A percentile compares a stretch with the other conserved stretches of the same genome.
These are phyloP conservation scores for Microtus agrestis DNA, from an alignment of 2,797 vertebrate genomes.

Conservation along the genomic window DNA sequence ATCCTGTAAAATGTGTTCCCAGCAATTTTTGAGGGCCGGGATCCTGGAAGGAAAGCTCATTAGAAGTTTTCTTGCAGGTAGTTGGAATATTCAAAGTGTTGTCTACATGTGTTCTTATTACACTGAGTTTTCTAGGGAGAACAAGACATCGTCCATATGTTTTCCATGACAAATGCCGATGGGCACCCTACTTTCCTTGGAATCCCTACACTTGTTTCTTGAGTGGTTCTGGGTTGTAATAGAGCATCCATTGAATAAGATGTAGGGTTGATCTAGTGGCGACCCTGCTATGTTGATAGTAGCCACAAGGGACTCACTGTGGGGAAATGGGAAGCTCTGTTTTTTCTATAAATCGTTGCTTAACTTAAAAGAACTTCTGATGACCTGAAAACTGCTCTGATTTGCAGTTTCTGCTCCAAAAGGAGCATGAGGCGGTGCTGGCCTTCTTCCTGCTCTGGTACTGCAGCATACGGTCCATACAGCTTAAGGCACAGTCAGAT, in stretches of 20 bases:
- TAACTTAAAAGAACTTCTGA: too few relatives aligned
- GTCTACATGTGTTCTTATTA: not conserved
- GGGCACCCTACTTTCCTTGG: not conserved
- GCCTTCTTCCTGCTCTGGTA: not conserved
- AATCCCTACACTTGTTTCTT: not conserved
- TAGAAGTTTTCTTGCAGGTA: not conserved
- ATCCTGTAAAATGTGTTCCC: not conserved
- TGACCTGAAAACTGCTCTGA: not conserved
- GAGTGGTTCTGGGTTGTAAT: not conserved
- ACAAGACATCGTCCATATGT: too few relatives aligned
- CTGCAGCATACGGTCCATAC: too few relatives aligned
- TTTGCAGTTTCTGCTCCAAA: not conserved
- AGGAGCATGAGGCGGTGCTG: too few relatives aligned
- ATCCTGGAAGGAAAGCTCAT: not conserved
- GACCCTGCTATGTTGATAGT: not conserved
- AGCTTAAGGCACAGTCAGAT: not conserved
- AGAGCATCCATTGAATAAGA: not conserved
- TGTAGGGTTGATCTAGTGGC: not conserved
- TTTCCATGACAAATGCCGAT: not conserved
- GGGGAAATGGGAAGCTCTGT: not conserved
- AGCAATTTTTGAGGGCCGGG: not conserved
- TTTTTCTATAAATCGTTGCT: not conserved
- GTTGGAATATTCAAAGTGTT: not conserved
- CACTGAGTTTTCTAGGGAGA: not conserved
- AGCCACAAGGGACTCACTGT: slow-evolving; percentile 2